phyloP scores from a whole-genome alignment of 2,797 vertebrate species.

The Chrosomus eos region DNA sequence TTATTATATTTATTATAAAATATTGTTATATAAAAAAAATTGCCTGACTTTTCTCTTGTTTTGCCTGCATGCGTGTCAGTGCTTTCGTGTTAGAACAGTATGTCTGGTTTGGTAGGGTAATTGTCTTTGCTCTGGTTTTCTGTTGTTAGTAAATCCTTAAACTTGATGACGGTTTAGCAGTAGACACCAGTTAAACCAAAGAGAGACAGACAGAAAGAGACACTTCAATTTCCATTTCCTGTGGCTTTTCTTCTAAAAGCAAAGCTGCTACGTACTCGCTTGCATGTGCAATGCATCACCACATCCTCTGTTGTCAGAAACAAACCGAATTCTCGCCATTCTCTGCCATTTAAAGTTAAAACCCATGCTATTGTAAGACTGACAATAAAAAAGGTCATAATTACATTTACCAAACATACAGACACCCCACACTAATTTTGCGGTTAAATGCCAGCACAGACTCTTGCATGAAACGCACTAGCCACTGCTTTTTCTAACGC shows the following conservation, averaged over 20 bases:
- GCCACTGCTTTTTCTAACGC: not conserved
- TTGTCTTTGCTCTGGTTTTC: not conserved
- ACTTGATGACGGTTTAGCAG: slow-evolving; percentile 14
- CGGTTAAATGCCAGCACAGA: not conserved
- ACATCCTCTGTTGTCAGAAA: slow-evolving; percentile 74
- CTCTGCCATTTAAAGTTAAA: slow-evolving; percentile 50
- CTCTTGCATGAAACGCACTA: not conserved
- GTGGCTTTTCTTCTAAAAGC: slow-evolving; percentile 74
- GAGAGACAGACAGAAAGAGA: slow-evolving; percentile 16
- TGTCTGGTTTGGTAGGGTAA: not conserved
- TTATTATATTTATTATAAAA: not conserved
- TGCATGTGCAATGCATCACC: slow-evolving; percentile 65
- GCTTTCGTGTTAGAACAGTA: not conserved
- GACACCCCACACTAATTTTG: slow-evolving; percentile 28
- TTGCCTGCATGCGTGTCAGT: not conserved
- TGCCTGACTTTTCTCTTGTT: not conserved
- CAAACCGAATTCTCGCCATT: slow-evolving; percentile 53
- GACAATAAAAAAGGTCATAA: slow-evolving; percentile 18
- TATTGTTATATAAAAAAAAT: not conserved
- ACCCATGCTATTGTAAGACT: slow-evolving; percentile 34
- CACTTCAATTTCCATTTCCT: slow-evolving; percentile 77
- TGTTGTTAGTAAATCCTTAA: slow-evolving; percentile 8
- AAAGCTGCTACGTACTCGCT: slow-evolving; percentile 50
- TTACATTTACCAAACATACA: slow-evolving; percentile 12
- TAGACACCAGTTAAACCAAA: slow-evolving; percentile 30